Conservation (phyloP, 2,888 invertebrate species). For the Rotaria macrura region DNA sequence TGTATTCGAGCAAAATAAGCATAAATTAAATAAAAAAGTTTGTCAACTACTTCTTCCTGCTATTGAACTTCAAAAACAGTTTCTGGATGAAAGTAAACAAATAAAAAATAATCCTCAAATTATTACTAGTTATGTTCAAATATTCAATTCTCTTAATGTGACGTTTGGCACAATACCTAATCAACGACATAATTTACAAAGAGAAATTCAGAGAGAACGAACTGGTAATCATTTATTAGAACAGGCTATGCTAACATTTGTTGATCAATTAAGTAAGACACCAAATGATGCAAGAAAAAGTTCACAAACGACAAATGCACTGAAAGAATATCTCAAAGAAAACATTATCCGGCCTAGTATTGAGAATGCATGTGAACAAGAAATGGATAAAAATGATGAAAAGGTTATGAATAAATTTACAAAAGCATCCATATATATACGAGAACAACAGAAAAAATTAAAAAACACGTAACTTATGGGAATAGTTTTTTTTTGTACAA, state of each 20-base stretch:
- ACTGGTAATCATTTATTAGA: not conserved
- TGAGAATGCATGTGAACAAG: not conserved
- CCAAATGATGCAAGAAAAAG: not conserved
- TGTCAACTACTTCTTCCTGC: not conserved
- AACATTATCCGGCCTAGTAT: not conserved
- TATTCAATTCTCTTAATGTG: too few relatives aligned
- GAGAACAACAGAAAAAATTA: not conserved
- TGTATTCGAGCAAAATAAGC: not conserved
- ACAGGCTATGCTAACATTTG: not conserved
- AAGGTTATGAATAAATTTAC: not conserved
- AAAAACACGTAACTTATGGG: too few relatives aligned
- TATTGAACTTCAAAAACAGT: not conserved
- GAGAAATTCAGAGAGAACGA: too few relatives aligned
- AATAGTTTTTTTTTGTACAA: too few relatives aligned
- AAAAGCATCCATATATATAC: not conserved
- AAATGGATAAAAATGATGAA: not conserved
- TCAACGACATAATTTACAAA: too few relatives aligned
- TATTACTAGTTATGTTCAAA: not conserved
- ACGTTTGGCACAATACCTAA: too few relatives aligned
- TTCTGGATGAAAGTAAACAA: not conserved
- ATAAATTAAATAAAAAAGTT: not conserved
- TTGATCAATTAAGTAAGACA: not conserved
- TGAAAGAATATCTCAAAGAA: not conserved
- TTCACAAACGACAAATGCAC: not conserved
- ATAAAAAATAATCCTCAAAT: not conserved